Base-by-base conservation (phyloP, 2,888 invertebrate genomes). In the Agrenia bidenticulata region DNA sequence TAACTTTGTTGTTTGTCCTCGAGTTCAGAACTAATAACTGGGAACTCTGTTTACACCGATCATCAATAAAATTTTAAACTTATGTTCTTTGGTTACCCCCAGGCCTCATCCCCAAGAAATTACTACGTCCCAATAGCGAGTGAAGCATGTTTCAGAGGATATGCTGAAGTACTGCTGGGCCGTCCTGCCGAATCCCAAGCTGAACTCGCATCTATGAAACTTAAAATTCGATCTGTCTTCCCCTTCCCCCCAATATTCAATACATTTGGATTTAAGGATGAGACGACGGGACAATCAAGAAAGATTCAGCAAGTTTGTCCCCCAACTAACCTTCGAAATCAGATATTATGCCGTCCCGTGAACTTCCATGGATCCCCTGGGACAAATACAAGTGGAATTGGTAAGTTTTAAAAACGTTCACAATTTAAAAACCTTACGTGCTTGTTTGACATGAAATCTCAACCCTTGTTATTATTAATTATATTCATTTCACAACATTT, bases 131-230 rank as follows among this genome's bases (percentile, higher is more conserved):
- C 45, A 19, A 45, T 45, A 9, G 45, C 45, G 15, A 45, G 45
- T 45, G 45, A 45, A 45, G 45, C 17, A 5, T 45, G 45, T 15
- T 45, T 17, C 45, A 45, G 66, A 54, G 13, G 58, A 19, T 55
- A 53, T 49, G 66, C 62, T 27, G 66, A 66, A 58, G 37, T 41
- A 21, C 62, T 66, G 24, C 50, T 66, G 15, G 50, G 59, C 21
- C 62, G 62, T n/a, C 66, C 66, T 23, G 66, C 62, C 26, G 41
- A 62, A 45, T 55, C 62, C 13, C 45, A 55, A 2, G 66, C 61
- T n/a, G 66, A 66, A 54, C 51, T 66, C 51, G 66, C 61, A 21
- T 55, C 27, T 1, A 42, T 64, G 54, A 55, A 55, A n/a, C 59
- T 64, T 26, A 51, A 59, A n/a, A 23, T 41, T 32, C 32, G 32